A percentile compares a stretch with the other conserved stretches of the same genome.
Conservation (phyloP, 2,797 vertebrate genomes). For the Thamnophis elegans region DNA sequence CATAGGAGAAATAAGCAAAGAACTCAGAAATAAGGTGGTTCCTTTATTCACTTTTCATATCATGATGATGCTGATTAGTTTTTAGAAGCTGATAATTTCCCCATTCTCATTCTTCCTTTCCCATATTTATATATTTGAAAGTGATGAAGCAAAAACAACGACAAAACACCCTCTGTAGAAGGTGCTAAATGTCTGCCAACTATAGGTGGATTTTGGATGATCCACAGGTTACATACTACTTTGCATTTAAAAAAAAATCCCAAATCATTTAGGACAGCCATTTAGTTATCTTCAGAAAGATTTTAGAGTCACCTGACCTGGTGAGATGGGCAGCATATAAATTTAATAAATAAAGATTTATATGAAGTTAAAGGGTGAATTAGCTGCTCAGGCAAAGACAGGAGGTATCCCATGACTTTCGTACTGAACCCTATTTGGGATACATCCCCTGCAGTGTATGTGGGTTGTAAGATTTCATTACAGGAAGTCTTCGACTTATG, state of each 20-base stretch:
- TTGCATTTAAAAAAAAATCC: background rate
- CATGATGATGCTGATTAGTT: background rate
- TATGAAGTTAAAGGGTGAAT: background rate
- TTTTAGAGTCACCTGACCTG: background rate
- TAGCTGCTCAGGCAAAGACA: background rate
- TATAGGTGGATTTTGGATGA: background rate
- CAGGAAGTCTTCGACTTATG: background rate
- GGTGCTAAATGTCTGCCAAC: background rate
- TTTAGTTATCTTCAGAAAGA: background rate
- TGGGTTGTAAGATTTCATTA: background rate
- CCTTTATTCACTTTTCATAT: background rate
- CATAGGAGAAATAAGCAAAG: background rate
- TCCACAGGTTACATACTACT: background rate
- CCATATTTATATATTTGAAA: background rate
- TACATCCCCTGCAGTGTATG: background rate
- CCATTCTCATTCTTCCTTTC: background rate
- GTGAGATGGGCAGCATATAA: background rate
- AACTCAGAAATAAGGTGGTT: background rate
- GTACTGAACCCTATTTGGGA: background rate
- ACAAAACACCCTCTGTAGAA: background rate
- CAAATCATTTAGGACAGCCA: background rate
- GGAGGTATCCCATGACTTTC: background rate
- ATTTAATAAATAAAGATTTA: background rate
- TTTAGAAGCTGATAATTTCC: background rate
- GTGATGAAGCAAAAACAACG: background rate